Evolutionary conservation across 2,797 vertebrate species (phyloP).

Genomic region (Chelmon rostratus): DNA sequence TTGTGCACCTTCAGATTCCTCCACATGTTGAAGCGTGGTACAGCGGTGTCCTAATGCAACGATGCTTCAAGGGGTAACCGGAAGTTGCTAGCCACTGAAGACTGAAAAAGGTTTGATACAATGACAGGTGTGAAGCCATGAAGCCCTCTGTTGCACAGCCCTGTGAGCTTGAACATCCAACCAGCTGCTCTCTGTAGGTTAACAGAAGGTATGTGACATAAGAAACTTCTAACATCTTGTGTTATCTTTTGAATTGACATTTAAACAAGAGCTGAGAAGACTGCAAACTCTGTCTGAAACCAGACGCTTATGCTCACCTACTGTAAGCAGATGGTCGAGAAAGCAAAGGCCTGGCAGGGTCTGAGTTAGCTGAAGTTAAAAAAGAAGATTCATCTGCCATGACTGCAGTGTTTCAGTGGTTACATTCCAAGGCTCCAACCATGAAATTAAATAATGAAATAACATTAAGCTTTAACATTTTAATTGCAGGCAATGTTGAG

Average conservation of each 20-base stretch:
- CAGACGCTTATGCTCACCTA: constrained; percentile 10
- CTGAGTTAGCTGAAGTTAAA: constrained; percentile 8
- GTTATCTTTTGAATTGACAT: constrained; percentile 19
- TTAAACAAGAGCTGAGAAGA: constrained; percentile 20
- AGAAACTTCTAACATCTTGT: constrained; percentile 32
- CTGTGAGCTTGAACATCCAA: constrained; percentile 28
- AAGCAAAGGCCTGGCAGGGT: constrained; percentile 21
- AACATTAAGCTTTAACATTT: constrained; percentile 6
- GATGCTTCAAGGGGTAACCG: too few species aligned
- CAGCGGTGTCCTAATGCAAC: too few species aligned
- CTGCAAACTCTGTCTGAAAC: constrained; percentile 2
- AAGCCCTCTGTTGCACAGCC: constrained; percentile 28
- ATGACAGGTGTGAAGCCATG: constrained; percentile 11
- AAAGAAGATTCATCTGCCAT: background rate
- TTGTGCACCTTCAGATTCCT: background rate
- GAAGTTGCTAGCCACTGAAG: too few species aligned
- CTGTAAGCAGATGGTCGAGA: constrained; percentile 31
- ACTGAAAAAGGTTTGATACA: background rate
- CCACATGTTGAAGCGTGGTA: background rate
- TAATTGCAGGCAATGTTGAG: constrained; percentile 20
- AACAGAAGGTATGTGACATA: constrained; percentile 49
- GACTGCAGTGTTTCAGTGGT: constrained; percentile 12
- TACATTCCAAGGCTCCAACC: background rate
- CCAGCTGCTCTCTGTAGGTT: constrained; percentile 53
- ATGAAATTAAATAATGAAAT: constrained; percentile 15